Evolutionary conservation across 2,113 vertebrate species (phyloP), one percentile per base, ranked within the genome.

Genomic region (Lampris incognitus): DNA sequence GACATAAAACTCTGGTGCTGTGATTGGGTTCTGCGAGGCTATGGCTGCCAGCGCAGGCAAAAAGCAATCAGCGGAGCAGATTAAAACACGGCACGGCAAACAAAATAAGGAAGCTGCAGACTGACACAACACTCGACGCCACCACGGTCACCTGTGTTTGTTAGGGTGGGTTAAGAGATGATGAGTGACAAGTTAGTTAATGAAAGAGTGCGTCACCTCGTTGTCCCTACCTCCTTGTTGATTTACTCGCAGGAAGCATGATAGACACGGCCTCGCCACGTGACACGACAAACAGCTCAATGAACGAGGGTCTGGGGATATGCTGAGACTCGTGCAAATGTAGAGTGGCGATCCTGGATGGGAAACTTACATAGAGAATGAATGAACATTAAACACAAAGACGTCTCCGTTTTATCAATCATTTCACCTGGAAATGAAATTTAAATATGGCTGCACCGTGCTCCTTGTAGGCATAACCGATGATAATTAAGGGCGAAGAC

Each of bases 11-110:
- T 76, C 63, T 57, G 69, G 76, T 67, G 65, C 75, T 50, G 70
- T 87, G 82, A 85, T 80, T 82, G 83, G 79, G 67, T 70, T 79
- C 74, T 55, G 78, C 51, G 48, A 69, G 74, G 84, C 69, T 51
- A 24, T 24, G 83, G 81, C 83, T 67, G 86, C 85, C 87, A 78
- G 76, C 36, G 73, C 61, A 40, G 81, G 64, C 7, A 9, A 63
- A 83, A 90, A 92, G 87, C 84, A 88, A 92, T 92, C 88, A 91
- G 76, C 0, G 1, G 40, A 42, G 66, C 75, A 85, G 78, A 89
- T 92, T 88, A 87, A 83, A 89, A 85, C 63, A 70, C 68, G 75
- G 42, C 13, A 82, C 75, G 58, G 87, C 87, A 90, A 88, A 92
- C 86, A 87, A 62, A 85, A 79, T 69, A 37, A 77, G 71, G 78